phyloP scores from a whole-genome alignment of 2,797 vertebrate species.

The Gouania willdenowi region DNA sequence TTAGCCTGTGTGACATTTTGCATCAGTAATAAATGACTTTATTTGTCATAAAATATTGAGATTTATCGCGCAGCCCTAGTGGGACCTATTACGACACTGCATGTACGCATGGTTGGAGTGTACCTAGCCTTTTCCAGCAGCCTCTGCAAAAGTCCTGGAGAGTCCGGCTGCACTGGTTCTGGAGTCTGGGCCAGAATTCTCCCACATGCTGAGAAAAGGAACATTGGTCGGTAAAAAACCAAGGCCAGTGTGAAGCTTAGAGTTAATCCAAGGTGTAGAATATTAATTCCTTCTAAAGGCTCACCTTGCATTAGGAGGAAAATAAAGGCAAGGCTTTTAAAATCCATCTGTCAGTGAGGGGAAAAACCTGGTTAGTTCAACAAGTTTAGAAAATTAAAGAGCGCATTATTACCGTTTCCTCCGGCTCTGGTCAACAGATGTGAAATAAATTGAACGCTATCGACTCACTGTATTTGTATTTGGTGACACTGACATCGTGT shows the following conservation, averaged over 20 bases:
- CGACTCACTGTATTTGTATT: conserved; percentile 48
- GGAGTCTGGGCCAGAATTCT: conserved; percentile 18
- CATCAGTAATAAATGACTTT: no score
- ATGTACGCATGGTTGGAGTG: background rate
- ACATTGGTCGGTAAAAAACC: background rate
- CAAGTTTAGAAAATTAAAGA: background rate
- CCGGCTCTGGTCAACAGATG: conserved; percentile 28
- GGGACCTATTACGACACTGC: no score
- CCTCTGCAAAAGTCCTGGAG: conserved; percentile 38
- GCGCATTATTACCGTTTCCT: conserved; percentile 44
- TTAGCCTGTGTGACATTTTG: no score
- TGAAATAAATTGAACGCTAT: conserved; percentile 41
- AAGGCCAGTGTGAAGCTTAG: background rate
- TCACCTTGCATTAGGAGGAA: conserved; percentile 63
- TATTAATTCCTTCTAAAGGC: background rate
- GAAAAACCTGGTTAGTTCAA: no score
- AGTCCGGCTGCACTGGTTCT: background rate
- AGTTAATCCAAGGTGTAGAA: background rate
- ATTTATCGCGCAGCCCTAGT: no score
- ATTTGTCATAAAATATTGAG: no score
- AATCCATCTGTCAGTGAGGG: conserved; percentile 30
- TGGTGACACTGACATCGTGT: conserved; percentile 13
- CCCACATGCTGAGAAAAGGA: conserved; percentile 37
- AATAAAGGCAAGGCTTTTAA: conserved; percentile 22
- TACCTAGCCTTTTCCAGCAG: conserved; percentile 40